A percentile compares a stretch with the other conserved stretches of the same genome.
phyloP scores from a whole-genome alignment of 2,888 invertebrate genomes.

The Arrhopalites spinosus region DNA sequence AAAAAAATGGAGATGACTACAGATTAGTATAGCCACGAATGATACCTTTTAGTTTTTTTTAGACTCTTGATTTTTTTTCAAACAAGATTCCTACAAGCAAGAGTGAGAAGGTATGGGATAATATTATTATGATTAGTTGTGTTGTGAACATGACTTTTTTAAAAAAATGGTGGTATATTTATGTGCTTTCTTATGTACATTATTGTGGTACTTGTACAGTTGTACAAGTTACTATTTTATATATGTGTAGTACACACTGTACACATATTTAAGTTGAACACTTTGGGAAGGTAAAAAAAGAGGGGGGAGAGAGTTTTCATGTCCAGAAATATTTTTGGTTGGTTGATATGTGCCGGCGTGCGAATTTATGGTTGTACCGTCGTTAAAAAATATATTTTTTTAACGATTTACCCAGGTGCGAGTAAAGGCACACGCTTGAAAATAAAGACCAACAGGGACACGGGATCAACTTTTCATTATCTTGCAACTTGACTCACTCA shows the following conservation, averaged over 20 bases:
- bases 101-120: no score
- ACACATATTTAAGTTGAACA: neutral
- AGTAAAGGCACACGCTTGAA: slow-evolving; percentile 51
- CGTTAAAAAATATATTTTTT: slow-evolving; percentile 53
- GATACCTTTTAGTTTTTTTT: slow-evolving; percentile 2
- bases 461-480: slow-evolving; percentile 54
- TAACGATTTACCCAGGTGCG: slow-evolving; percentile 55
- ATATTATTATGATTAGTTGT: no score
- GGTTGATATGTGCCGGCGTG: slow-evolving; percentile 49
- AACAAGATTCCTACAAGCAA: no score
- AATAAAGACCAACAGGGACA: slow-evolving; percentile 51
- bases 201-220: no score
- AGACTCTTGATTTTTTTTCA: no score
- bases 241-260: neutral
- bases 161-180: no score
- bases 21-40: neutral
- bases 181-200: no score
- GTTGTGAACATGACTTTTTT: no score
- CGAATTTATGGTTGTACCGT: slow-evolving; percentile 55
- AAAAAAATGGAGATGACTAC: no score
- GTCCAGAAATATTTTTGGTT: slow-evolving; percentile 32
- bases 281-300: neutral
- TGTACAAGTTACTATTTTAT: no score
- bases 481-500: slow-evolving; percentile 40
- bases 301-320: slow-evolving; percentile 20